Evolutionary conservation across 2,113 vertebrate genomes (phyloP), one percentile per base, ranked within the genome.

Genomic region (Baryphthengus martii): DNA sequence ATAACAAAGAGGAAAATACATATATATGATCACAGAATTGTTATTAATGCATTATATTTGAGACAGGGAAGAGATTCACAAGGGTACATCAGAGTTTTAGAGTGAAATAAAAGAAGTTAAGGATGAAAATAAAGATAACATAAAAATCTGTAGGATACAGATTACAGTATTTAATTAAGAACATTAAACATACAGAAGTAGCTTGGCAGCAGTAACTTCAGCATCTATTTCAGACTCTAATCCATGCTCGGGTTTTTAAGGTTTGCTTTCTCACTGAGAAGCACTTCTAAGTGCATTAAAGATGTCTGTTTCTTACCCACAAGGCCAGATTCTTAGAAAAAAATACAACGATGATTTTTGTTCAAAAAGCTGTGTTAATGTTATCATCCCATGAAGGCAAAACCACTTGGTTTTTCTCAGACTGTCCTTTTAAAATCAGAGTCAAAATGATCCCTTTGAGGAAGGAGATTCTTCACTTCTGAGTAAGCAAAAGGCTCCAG

Each of bases 261-360:
- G 11, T 61, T 74, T 53, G 5, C 17, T 75, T 89, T 65, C 37
- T 56, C 12, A 45, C 13, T 55, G 5, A n/a, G n/a, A n/a, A n/a
- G n/a, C n/a, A n/a, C n/a, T n/a, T n/a, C n/a, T n/a, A n/a, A n/a
- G n/a, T 70, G 2, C 3, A 89, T 80, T 79, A 72, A 80, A 23
- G 17, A 40, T n/a, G 24, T 16, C 13, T 44, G 2, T 63, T 68
- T 81, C 62, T 89, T 47, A 5, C 5, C 8, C 8, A 35, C 21
- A 66, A 47, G n/a, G 72, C 4, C 8, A 59, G 65, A 39, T 39
- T 49, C 13, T 92, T 28, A 6, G 31, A 65, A 7, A 85, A 76
- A 2, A 1, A 0, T 10, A 40, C 10, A 77, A 17, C 2, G 2
- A 8, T 4, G 0, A 44, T 47, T 62, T 70, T 72, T 78, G 13